Evolutionary conservation across 2,888 invertebrate genomes (phyloP).

Genomic region (Epistrophe eligans): DNA sequence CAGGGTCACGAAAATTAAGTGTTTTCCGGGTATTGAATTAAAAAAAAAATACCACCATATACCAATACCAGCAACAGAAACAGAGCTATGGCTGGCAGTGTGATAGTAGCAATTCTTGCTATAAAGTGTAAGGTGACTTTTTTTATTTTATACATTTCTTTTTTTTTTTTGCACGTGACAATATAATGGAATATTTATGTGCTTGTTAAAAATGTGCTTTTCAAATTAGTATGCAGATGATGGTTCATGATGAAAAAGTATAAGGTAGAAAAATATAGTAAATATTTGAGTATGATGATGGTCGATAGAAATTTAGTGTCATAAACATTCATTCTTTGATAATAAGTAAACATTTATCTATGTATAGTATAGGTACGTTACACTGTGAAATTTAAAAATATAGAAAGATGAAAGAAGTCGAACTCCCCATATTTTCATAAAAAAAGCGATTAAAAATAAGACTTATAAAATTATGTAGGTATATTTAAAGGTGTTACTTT

Average conservation of each 20-base stretch:
- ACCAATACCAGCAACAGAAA: constrained; percentile 6
- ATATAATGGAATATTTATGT: constrained; percentile 68
- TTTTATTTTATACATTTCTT: constrained; percentile 13
- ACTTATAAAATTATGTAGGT: too few species aligned
- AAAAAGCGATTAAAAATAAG: too few species aligned
- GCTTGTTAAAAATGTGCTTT: constrained; percentile 66
- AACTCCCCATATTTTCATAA: too few species aligned
- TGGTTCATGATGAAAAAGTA: constrained; percentile 36
- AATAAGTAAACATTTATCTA: neutral
- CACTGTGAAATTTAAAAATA: too few species aligned
- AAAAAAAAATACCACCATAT: constrained; percentile 41
- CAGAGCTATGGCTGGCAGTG: neutral
- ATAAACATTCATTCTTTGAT: neutral
- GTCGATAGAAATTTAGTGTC: constrained; percentile 47
- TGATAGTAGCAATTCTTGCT: neutral
- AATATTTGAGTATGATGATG: constrained; percentile 46
- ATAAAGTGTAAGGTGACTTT: constrained; percentile 4
- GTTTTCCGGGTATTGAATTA: constrained; percentile 61
- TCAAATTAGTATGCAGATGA: constrained; percentile 73
- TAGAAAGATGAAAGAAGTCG: too few species aligned
- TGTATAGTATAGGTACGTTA: too few species aligned
- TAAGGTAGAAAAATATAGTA: constrained; percentile 16
- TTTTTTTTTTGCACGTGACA: constrained; percentile 19
- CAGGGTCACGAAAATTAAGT: constrained; percentile 55
- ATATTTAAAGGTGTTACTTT: too few species aligned